Evolutionary conservation across 2,888 invertebrate species (phyloP).

Genomic region (Epinotia nisella): DNA sequence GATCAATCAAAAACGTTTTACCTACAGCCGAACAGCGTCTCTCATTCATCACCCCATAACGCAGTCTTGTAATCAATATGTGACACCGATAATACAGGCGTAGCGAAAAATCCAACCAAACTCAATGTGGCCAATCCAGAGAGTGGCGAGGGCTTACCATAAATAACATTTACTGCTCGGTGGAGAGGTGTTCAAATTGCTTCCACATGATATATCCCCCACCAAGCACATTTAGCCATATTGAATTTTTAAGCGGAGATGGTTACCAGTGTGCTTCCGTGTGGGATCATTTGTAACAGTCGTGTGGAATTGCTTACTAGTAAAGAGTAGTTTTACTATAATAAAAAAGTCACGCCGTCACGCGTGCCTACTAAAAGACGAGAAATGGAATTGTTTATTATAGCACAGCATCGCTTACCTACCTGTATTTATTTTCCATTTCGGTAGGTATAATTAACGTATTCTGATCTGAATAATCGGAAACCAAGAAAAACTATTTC

Average conservation of each 20-base stretch:
- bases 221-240: constrained; percentile 76
- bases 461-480: no score
- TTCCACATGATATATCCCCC: constrained; percentile 79
- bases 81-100: constrained; percentile 42
- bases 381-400: neutral
- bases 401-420: neutral
- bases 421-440: neutral
- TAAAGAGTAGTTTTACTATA: constrained; percentile 2
- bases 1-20: constrained; percentile 34
- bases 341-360: neutral
- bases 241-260: constrained; percentile 79
- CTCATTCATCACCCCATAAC: constrained; percentile 37
- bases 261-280: constrained; percentile 41
- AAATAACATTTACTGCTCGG: constrained; percentile 81
- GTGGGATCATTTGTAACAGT: constrained; percentile 25
- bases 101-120: constrained; percentile 71
- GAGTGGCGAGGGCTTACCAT: constrained; percentile 78
- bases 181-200: constrained; percentile 82
- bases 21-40: constrained; percentile 19
- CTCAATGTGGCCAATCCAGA: constrained; percentile 75
- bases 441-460: no score
- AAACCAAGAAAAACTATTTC: no score
- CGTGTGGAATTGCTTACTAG: neutral
- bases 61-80: constrained; percentile 43
- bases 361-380: neutral